A percentile compares a stretch with the other conserved stretches of the same genome.
phyloP scores from a whole-genome alignment of 2,113 vertebrate species.

The Apteryx owenii region DNA sequence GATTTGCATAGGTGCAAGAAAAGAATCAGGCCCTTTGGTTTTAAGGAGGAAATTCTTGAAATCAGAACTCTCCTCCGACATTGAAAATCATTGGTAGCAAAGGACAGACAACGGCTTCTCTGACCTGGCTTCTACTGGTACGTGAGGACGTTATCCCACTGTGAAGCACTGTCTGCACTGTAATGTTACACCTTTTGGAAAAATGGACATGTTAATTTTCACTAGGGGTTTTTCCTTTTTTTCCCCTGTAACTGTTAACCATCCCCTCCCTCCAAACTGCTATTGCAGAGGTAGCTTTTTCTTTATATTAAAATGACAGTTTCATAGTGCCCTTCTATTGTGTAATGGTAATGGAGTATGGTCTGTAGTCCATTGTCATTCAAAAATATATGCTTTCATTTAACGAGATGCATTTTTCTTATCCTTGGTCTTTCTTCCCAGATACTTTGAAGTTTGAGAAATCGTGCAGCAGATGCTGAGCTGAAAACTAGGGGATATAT shows the following conservation, averaged over 20 bases:
- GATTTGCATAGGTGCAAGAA: background rate
- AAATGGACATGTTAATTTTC: background rate
- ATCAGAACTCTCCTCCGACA: background rate
- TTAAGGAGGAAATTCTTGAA: background rate
- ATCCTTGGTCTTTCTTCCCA: slow-evolving; percentile 8
- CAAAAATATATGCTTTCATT: slow-evolving; percentile 7
- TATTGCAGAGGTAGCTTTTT: background rate
- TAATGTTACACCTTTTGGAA: background rate
- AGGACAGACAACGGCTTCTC: background rate
- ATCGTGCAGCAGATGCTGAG: slow-evolving; percentile 28
- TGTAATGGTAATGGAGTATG: background rate
- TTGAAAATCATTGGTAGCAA: background rate
- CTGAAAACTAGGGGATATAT: slow-evolving; percentile 10
- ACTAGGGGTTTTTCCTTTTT: background rate
- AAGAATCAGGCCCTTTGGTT: background rate
- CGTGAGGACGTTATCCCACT: background rate
- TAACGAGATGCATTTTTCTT: slow-evolving; percentile 22
- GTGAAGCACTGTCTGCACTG: background rate
- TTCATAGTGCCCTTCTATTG: background rate
- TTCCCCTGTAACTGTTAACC: background rate
- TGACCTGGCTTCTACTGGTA: background rate
- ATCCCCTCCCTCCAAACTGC: background rate
- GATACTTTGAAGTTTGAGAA: slow-evolving; percentile 8
- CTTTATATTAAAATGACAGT: background rate
- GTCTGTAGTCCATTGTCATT: background rate